These are phyloP conservation scores for Zeuzera pyrina DNA, from an alignment of 2,888 invertebrate genomes.

Conservation along the genomic window DNA sequence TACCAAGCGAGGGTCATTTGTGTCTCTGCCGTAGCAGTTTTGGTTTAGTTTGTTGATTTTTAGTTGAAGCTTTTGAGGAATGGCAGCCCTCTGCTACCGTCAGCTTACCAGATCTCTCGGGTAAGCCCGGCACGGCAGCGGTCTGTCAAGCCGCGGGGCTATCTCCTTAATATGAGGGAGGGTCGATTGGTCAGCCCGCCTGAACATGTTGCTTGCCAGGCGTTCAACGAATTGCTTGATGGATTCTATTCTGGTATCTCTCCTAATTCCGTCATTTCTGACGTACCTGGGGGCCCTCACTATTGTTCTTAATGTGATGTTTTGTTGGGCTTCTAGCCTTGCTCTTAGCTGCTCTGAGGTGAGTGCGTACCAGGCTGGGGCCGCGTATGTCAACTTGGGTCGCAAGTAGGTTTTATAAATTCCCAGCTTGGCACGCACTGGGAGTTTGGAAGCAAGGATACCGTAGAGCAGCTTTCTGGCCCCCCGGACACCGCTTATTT, in stretches of 20 bases:
- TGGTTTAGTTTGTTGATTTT: too few species aligned
- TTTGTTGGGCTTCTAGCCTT: constrained; percentile 3
- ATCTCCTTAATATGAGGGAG: not conserved
- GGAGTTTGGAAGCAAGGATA: too few species aligned
- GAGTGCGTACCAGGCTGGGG: constrained; percentile 5
- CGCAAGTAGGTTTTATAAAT: too few species aligned
- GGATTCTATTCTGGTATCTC: not conserved
- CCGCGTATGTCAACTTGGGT: constrained; percentile 6
- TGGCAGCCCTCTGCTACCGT: constrained; percentile 6
- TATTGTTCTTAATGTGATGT: constrained; percentile 1
- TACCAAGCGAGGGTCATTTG: too few species aligned
- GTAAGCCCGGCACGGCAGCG: not conserved
- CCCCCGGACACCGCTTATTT: too few species aligned
- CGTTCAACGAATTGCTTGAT: not conserved
- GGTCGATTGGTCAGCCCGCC: not conserved
- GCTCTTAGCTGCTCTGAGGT: too few species aligned
- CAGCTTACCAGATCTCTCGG: too few species aligned
- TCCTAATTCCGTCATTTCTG: not conserved
- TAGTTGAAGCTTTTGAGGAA: not conserved
- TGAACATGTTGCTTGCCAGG: not conserved
- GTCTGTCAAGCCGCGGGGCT: not conserved
- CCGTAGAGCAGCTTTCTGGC: too few species aligned
- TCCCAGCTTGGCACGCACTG: too few species aligned
- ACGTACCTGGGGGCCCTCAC: constrained; percentile 1
- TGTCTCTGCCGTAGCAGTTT: too few species aligned